These are phyloP conservation scores for Anoplolepis gracilipes DNA, from an alignment of 1,140 invertebrate species.

Conservation along the genomic window DNA sequence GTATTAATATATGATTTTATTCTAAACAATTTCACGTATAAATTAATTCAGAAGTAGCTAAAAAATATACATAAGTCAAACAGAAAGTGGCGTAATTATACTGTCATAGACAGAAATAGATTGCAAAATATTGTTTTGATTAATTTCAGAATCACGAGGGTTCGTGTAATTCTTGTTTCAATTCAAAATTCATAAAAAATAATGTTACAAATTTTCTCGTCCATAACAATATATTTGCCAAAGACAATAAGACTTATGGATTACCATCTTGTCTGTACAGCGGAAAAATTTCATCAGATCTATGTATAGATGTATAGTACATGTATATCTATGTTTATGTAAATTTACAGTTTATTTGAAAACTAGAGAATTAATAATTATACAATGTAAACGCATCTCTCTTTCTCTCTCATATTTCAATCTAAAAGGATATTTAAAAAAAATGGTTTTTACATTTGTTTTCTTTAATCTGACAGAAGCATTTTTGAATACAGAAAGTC, in stretches of 20 bases:
- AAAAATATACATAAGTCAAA: constrained; percentile 9
- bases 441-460: no score
- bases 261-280: background rate
- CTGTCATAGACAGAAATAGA: background rate
- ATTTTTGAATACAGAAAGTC: background rate
- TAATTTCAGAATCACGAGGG: background rate
- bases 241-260: background rate
- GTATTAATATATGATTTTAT: background rate
- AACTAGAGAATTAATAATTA: constrained; percentile 18
- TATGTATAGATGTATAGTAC: constrained; percentile 29
- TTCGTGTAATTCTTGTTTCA: background rate
- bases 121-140: background rate
- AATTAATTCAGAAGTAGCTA: background rate
- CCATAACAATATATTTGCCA: background rate
- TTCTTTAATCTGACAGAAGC: no score
- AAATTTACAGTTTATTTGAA: background rate
- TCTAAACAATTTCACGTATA: background rate
- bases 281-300: background rate
- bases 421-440: no score
- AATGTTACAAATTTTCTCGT: background rate
- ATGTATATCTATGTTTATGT: background rate
- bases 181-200: background rate
- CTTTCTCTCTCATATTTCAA: no score
- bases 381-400: constrained; percentile 8
- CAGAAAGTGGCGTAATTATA: background rate